phyloP scores from a whole-genome alignment of 2,797 vertebrate genomes.

The Limosa lapponica region DNA sequence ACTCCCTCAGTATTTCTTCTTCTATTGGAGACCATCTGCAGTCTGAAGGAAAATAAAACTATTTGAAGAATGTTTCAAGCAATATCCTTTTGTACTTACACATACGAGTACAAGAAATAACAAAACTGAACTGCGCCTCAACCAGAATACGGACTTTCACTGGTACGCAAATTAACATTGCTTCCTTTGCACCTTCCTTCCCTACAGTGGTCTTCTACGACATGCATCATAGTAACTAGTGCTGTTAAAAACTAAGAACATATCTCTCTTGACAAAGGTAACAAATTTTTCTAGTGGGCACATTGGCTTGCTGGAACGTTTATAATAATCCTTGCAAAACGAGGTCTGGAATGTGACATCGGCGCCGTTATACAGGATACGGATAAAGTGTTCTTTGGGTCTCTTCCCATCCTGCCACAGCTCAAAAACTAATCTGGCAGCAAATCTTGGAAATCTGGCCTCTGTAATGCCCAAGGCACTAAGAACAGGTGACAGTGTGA shows the following conservation, averaged over 20 bases:
- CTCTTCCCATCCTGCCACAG: slow-evolving; percentile 89
- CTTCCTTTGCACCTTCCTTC: neutral
- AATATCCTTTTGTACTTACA: slow-evolving; percentile 1
- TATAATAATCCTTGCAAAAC: slow-evolving; percentile 87
- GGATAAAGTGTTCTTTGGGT: slow-evolving; percentile 82
- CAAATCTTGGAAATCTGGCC: slow-evolving; percentile 92
- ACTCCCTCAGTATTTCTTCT: neutral
- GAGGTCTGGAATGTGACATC: slow-evolving; percentile 95
- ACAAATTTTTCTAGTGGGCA: slow-evolving; percentile 93
- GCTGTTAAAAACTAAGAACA: slow-evolving; percentile 88
- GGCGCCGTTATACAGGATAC: slow-evolving; percentile 93
- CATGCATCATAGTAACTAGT: slow-evolving; percentile 92
- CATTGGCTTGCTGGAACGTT: slow-evolving; percentile 81
- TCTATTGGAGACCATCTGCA: neutral
- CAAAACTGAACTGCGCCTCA: neutral
- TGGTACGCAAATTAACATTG: neutral
- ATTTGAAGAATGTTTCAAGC: slow-evolving; percentile 17
- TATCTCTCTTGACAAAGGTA: slow-evolving; percentile 89
- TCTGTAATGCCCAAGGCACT: slow-evolving; percentile 91
- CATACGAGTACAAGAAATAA: neutral
- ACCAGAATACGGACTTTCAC: neutral
- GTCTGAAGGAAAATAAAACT: neutral
- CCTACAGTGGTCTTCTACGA: slow-evolving; percentile 76
- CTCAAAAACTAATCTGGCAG: slow-evolving; percentile 93
- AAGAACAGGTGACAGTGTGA: slow-evolving; percentile 92